Percentiles rank a stretch among this genome's conserved stretches.
phyloP scores from a whole-genome alignment of 2,888 invertebrate genomes.

The Polydrusus cervinus region DNA sequence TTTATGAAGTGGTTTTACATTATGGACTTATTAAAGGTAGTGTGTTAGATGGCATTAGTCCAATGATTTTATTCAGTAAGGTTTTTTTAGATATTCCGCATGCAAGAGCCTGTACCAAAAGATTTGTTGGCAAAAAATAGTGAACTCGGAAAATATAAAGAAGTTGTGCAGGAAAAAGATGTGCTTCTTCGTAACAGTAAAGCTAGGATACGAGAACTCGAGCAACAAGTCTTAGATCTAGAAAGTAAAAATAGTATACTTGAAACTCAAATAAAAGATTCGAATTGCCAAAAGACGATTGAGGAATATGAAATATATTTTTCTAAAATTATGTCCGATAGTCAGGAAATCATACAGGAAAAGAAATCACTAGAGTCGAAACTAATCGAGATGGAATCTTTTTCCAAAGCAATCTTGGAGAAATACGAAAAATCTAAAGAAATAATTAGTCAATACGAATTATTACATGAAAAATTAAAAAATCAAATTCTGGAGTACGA shows the following conservation, averaged over 20 bases:
- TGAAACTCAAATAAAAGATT: conserved; percentile 14
- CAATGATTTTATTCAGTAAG: conserved; percentile 6
- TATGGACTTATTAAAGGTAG: conserved; percentile 48
- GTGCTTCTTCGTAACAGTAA: conserved; percentile 58
- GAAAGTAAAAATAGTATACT: conserved; percentile 54
- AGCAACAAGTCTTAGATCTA: conserved; percentile 55
- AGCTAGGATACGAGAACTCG: conserved; percentile 57
- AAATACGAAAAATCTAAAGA: conserved; percentile 66
- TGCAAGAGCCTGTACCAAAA: conserved; percentile 62
- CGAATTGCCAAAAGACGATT: conserved; percentile 57
- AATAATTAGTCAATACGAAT: conserved; percentile 63
- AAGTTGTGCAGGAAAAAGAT: conserved; percentile 61
- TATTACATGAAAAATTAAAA: conserved; percentile 63
- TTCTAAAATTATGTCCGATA: conserved; percentile 62
- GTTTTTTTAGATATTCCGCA: conserved; percentile 60
- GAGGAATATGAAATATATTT: conserved; percentile 64
- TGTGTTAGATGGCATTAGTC: not conserved
- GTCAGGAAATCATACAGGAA: conserved; percentile 60
- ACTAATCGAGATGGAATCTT: conserved; percentile 63
- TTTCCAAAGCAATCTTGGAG: conserved; percentile 64
- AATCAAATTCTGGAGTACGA: conserved; percentile 62
- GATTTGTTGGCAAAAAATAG: conserved; percentile 57
- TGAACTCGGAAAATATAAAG: conserved; percentile 57
- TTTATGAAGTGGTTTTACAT: conserved; percentile 31
- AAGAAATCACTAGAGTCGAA: conserved; percentile 60